Percentiles rank a stretch among this genome's conserved stretches.
These are phyloP conservation scores for Drosophila niveifrons DNA, from an alignment of 2,888 invertebrate species.

Conservation along the genomic window DNA sequence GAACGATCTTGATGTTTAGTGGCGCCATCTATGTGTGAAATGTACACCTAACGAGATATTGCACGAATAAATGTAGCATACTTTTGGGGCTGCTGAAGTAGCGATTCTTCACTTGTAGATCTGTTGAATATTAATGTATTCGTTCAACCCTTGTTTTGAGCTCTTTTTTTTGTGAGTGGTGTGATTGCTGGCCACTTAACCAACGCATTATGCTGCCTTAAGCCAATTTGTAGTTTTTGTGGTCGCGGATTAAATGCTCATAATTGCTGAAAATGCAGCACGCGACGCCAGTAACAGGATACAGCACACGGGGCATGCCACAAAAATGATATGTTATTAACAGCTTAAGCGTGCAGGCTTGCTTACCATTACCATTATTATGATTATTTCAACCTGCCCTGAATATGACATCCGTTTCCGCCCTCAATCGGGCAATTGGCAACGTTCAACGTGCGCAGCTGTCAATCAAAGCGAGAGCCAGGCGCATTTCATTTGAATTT, in stretches of 20 bases:
- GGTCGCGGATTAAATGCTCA: slow-evolving; percentile 81
- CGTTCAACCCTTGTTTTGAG: slow-evolving; percentile 35
- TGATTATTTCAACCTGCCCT: slow-evolving; percentile 55
- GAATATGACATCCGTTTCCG: slow-evolving; percentile 69
- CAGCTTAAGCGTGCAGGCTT: slow-evolving; percentile 54
- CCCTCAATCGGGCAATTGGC: slow-evolving; percentile 29
- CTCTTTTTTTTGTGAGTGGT: slow-evolving; percentile 3
- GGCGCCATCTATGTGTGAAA: not conserved
- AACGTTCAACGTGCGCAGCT: slow-evolving; percentile 36
- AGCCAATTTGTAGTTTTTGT: slow-evolving; percentile 75
- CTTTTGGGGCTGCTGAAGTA: not conserved
- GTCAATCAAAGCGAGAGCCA: slow-evolving; percentile 65
- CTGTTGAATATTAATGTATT: not conserved
- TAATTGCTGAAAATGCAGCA: slow-evolving; percentile 69
- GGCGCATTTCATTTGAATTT: slow-evolving; percentile 61
- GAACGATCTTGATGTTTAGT: not conserved
- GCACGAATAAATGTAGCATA: not conserved
- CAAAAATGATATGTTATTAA: slow-evolving; percentile 72
- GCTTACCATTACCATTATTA: slow-evolving; percentile 54
- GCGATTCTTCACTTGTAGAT: not conserved
- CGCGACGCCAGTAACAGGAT: slow-evolving; percentile 72
- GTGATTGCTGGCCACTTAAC: slow-evolving; percentile 62
- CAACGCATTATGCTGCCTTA: slow-evolving; percentile 47
- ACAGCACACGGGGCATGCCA: slow-evolving; percentile 48
- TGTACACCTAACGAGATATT: not conserved